These are phyloP conservation scores for Gibbula magus DNA, from an alignment of 2,888 invertebrate genomes.

Conservation along the genomic window DNA sequence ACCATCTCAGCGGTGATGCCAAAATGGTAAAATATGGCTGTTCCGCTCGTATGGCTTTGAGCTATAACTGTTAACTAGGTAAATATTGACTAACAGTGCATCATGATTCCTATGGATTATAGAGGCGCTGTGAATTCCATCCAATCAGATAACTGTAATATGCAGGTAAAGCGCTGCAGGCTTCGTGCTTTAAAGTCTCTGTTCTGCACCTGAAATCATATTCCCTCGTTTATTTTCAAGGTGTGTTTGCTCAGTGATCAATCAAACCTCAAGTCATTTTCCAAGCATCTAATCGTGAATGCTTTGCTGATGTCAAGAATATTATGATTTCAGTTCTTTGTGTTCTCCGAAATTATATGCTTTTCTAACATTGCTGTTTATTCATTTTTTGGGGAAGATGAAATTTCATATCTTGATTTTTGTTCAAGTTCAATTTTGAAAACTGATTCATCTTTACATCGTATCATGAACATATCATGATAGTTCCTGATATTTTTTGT, in stretches of 20 bases:
- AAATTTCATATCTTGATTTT: no score
- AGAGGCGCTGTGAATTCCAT: neutral
- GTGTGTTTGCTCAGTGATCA: conserved; percentile 8
- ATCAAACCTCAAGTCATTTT: conserved; percentile 11
- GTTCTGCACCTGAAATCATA: conserved; percentile 14
- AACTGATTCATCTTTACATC: no score
- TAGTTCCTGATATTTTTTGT: no score
- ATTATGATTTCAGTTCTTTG: no score
- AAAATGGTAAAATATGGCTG: conserved; percentile 1
- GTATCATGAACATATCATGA: no score
- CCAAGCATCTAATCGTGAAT: neutral
- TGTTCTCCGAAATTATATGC: no score
- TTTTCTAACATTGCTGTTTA: no score
- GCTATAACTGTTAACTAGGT: conserved; percentile 20
- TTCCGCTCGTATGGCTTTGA: neutral
- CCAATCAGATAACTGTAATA: neutral
- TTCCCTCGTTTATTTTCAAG: conserved; percentile 13
- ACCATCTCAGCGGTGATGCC: neutral
- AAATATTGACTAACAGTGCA: conserved; percentile 18
- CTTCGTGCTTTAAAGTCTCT: neutral
- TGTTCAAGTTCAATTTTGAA: no score
- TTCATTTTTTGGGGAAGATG: no score
- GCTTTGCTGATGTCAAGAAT: neutral
- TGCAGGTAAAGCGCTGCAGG: conserved; percentile 6
- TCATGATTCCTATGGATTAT: conserved; percentile 23